Conservation (phyloP, 2,113 vertebrate genomes). For the Microcebus ravelobensis region DNA sequence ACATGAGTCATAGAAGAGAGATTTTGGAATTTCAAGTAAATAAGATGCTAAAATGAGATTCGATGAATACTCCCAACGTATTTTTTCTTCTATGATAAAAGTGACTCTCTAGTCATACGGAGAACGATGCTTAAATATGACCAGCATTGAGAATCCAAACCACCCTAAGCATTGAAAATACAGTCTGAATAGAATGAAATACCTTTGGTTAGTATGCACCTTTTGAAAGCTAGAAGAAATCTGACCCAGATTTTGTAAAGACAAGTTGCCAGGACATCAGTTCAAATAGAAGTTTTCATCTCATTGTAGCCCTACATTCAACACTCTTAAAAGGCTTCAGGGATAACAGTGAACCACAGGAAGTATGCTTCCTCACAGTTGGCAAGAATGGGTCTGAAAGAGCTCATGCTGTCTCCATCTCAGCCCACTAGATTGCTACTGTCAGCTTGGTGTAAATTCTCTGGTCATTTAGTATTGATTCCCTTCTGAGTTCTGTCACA, state of each 20-base stretch:
- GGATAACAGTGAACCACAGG: conserved; percentile 57
- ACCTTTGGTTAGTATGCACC: background rate
- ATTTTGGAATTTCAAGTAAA: conserved; percentile 25
- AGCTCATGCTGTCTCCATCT: conserved; percentile 5
- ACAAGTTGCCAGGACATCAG: conserved; percentile 24
- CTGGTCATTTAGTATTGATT: conserved; percentile 63
- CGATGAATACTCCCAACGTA: background rate
- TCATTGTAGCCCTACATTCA: conserved; percentile 54
- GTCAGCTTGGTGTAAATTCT: conserved; percentile 25
- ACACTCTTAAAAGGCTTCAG: conserved; percentile 59
- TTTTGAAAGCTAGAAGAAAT: conserved; percentile 59
- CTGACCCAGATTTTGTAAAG: conserved; percentile 66
- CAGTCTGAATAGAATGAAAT: background rate
- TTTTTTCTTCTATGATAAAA: background rate
- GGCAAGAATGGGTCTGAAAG: conserved; percentile 55
- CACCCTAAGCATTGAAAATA: background rate
- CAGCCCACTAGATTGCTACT: conserved; percentile 66
- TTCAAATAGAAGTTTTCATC: conserved; percentile 60
- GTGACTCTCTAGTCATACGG: background rate
- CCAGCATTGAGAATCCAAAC: background rate
- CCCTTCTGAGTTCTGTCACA: conserved; percentile 51
- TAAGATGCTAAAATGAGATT: background rate
- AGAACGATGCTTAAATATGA: background rate
- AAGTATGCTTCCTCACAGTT: conserved; percentile 18
- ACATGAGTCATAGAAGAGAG: background rate